Evolutionary conservation across 2,888 invertebrate species (phyloP).

Genomic region (Ochlodes sylvanus): DNA sequence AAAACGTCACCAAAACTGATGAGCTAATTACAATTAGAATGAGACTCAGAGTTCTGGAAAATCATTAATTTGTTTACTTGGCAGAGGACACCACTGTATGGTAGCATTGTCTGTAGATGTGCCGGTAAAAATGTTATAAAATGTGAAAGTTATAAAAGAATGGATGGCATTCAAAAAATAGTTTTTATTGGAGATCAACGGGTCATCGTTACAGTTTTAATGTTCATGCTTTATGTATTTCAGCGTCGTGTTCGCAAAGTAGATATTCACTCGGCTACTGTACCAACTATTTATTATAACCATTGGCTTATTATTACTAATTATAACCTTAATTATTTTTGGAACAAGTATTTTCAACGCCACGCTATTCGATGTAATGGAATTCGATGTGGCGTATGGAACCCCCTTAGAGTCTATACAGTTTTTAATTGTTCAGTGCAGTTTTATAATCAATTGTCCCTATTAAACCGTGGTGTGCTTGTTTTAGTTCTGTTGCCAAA

Average conservation of each 20-base stretch:
- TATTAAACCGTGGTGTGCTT: background rate
- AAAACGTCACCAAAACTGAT: constrained; percentile 5
- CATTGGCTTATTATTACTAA: no score
- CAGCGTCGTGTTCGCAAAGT: background rate
- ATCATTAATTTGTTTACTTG: constrained; percentile 50
- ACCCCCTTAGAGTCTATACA: no score
- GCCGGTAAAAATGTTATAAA: background rate
- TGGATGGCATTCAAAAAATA: constrained; percentile 16
- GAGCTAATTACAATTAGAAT: constrained; percentile 20
- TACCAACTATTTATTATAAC: background rate
- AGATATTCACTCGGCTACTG: background rate
- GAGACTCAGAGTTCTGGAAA: constrained; percentile 42
- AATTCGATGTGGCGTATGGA: no score
- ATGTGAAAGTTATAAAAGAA: constrained; percentile 12
- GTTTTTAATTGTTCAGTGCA: background rate
- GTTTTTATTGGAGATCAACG: constrained; percentile 16
- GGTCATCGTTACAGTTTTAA: constrained; percentile 5
- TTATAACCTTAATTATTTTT: no score
- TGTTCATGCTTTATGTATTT: constrained; percentile 7
- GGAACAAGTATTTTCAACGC: background rate
- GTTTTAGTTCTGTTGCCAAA: constrained; percentile 26
- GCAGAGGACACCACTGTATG: constrained; percentile 33
- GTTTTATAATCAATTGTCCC: background rate
- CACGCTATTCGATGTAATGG: no score
- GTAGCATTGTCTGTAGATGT: constrained; percentile 6